phyloP scores from a whole-genome alignment of 2,888 invertebrate species.

The Pseudococcus longispinus region DNA sequence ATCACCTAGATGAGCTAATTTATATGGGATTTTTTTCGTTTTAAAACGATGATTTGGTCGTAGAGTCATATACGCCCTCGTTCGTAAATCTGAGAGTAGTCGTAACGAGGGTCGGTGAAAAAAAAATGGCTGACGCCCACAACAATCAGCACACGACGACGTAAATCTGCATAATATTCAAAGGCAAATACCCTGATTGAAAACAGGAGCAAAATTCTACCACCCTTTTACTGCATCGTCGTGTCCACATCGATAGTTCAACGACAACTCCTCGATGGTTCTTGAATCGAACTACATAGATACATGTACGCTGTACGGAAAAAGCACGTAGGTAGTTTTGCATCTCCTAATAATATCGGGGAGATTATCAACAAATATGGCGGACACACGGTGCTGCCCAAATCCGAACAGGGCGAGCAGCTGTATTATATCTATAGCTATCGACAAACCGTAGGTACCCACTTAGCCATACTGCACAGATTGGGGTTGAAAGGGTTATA shows the following conservation, averaged over 20 bases:
- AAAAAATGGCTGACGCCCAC: not conserved
- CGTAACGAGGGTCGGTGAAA: not conserved
- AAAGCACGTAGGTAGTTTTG: no score
- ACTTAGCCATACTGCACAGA: slow-evolving; percentile 20
- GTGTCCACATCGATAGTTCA: not conserved
- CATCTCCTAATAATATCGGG: not conserved
- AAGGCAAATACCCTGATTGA: no score
- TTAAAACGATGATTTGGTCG: not conserved
- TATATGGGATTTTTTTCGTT: not conserved
- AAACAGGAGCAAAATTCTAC: no score
- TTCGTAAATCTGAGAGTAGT: not conserved
- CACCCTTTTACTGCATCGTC: no score
- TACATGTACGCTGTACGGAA: no score
- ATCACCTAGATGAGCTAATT: slow-evolving; percentile 7
- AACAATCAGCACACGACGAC: no score
- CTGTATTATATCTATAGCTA: not conserved
- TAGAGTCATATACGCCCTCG: not conserved
- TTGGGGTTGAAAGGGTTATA: slow-evolving; percentile 53
- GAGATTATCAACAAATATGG: not conserved
- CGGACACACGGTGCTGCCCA: not conserved
- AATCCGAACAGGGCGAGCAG: not conserved
- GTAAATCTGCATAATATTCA: not conserved
- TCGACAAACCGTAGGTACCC: not conserved
- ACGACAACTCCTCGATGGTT: no score
- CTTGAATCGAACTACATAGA: no score